Evolutionary conservation across 92 coral and sea anemone genomes (phyloP), one percentile per base, ranked within the genome.

Genomic region (Scolanthus callimorphus): DNA sequence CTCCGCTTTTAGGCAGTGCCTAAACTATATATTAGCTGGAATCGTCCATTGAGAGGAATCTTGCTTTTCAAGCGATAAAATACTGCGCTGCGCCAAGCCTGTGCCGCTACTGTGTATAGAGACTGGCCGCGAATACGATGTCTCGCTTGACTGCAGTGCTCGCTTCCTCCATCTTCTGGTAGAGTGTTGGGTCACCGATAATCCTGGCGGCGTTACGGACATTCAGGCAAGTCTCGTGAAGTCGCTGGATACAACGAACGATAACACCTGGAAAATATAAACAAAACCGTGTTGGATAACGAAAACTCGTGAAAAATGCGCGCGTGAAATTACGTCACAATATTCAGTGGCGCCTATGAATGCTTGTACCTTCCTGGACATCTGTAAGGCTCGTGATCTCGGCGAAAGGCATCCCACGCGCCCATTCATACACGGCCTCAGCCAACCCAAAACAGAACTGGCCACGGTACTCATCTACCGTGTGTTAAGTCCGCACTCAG

Each of bases 361-460:
- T 6, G 41, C 41, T 20, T 82, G 22, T 38, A 90, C 97, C 97
- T 87, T 91, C 97, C 57, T 91, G 97, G 13, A 91, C 97, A 63
- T 91, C 97, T 4, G 97, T 91, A 19, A 91, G 70, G 43, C 70
- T 70, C 57, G 89, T 91, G 48, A 91, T 91, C 71, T 91, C 96
- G 4, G 87, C 68, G 65, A 91, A 91, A 1, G 97, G 97, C 80
- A 84, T 85, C 24, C 97, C 97, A 47, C 92, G 29, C 1, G 97
- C 96, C 97, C 97, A 91, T 60, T 91, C 96, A 57, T 70, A 91
- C 67, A 91, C 97, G 27, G 82, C 96, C 57, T 91, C 91, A 4
- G 77, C 79, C 70, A 91, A 68, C 55, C 97, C 97, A 59, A 91
- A 91, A 41, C 77, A 70, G 65, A 88, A 91, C 63, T 84, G 84